Conservation (phyloP, 2,113 vertebrate genomes). For the Coptodon bakossiorum region DNA sequence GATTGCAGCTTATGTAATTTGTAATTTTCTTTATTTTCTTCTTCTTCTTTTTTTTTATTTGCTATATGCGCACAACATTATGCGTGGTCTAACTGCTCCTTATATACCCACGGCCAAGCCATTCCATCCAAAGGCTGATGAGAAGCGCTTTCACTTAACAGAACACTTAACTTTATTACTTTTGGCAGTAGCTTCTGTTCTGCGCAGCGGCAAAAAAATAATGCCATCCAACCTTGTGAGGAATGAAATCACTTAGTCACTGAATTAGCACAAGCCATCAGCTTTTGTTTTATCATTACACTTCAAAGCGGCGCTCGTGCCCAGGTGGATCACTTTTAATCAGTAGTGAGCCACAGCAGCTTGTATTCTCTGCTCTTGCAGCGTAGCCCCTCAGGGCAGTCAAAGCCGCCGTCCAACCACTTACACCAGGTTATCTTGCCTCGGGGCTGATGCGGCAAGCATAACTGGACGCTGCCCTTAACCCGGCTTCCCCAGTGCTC, state of each 20-base stretch:
- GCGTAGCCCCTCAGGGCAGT: constrained; percentile 40
- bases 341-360: constrained; percentile 43
- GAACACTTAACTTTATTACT: constrained; percentile 57
- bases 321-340: constrained; percentile 63
- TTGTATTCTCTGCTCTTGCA: constrained; percentile 15
- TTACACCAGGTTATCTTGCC: constrained; percentile 17
- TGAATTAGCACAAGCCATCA: constrained; percentile 49
- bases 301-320: constrained; percentile 47
- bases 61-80: neutral
- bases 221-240: constrained; percentile 21
- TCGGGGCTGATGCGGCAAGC: constrained; percentile 23
- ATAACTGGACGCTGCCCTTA: constrained; percentile 30
- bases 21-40: neutral
- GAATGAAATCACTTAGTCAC: constrained; percentile 52
- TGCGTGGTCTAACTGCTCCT: neutral
- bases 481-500: neutral
- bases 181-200: constrained; percentile 37
- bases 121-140: constrained; percentile 13
- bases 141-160: constrained; percentile 32
- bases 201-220: constrained; percentile 40
- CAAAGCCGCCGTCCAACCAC: neutral
- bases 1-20: neutral
- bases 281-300: constrained; percentile 52
- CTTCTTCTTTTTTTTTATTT: neutral
- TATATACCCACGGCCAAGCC: neutral